A percentile compares a stretch with the other conserved stretches of the same genome.
These are phyloP conservation scores for Cecropterus lyciades DNA, from an alignment of 1,140 invertebrate genomes.

Conservation along the genomic window DNA sequence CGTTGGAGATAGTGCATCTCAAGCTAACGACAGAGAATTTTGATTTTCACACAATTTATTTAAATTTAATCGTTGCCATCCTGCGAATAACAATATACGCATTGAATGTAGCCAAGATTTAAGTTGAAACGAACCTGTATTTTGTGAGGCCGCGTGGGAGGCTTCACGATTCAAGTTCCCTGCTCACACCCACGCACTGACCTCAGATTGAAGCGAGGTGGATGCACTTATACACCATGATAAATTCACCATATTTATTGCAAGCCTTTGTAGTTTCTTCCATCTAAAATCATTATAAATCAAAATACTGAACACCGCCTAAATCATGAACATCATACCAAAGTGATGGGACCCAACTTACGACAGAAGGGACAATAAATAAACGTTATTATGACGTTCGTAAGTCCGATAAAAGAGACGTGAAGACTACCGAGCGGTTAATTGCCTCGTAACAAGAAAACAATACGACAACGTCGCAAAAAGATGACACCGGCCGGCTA, in stretches of 20 bases:
- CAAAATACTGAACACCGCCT: slow-evolving; percentile 1
- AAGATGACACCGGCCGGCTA: slow-evolving; percentile 56
- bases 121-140: slow-evolving; percentile 60
- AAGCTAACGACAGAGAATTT: not conserved
- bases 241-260: slow-evolving; percentile 30
- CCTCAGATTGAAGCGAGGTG: slow-evolving; percentile 50
- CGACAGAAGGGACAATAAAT: slow-evolving; percentile 15
- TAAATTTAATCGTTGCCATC: slow-evolving; percentile 23
- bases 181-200: slow-evolving; percentile 65
- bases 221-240: slow-evolving; percentile 44
- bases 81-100: slow-evolving; percentile 40
- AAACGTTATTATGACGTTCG: slow-evolving; percentile 35
- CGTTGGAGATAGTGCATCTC: too few species aligned
- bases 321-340: too few species aligned
- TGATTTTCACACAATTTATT: slow-evolving; percentile 23
- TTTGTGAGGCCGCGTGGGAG: slow-evolving; percentile 56
- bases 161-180: slow-evolving; percentile 51
- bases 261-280: slow-evolving; percentile 2
- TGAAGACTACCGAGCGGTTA: slow-evolving; percentile 38
- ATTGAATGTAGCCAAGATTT: slow-evolving; percentile 41
- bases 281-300: slow-evolving; percentile 10
- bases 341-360: slow-evolving; percentile 6
- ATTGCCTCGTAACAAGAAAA: slow-evolving; percentile 48
- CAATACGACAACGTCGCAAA: slow-evolving; percentile 49
- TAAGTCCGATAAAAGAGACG: slow-evolving; percentile 30